A percentile compares a stretch with the other conserved stretches of the same genome.
Evolutionary conservation across 1,140 invertebrate genomes (phyloP).

Genomic region (Euura lappo): DNA sequence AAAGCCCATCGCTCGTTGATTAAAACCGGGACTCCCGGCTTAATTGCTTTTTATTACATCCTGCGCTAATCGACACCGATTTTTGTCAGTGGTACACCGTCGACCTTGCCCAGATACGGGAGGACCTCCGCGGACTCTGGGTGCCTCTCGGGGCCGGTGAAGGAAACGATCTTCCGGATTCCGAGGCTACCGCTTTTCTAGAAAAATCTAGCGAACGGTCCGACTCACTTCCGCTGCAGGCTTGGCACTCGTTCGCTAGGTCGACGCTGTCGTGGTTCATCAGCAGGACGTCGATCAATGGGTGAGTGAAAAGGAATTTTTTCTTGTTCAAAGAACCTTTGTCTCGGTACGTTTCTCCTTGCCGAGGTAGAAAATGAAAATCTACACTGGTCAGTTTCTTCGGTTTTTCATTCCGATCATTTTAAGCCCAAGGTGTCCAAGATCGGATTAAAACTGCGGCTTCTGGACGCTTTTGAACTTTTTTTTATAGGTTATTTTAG

Average conservation of each 20-base stretch:
- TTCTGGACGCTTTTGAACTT: no score
- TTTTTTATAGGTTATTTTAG: no score
- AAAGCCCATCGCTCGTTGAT: neutral
- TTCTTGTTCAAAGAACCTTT: conserved; percentile 35
- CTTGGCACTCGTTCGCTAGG: conserved; percentile 70
- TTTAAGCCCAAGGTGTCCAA: no score
- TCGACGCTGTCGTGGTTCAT: conserved; percentile 72
- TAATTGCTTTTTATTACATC: neutral
- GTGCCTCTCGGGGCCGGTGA: conserved; percentile 55
- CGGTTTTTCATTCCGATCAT: no score
- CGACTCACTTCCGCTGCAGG: conserved; percentile 69
- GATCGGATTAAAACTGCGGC: no score
- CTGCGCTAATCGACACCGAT: neutral
- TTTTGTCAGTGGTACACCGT: conserved; percentile 65
- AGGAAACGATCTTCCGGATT: conserved; percentile 59
- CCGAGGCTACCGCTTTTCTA: conserved; percentile 69
- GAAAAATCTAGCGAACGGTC: conserved; percentile 67
- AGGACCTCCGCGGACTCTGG: conserved; percentile 59
- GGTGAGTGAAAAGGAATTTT: conserved; percentile 56
- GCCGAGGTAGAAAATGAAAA: no score
- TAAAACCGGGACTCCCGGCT: neutral
- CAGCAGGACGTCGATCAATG: conserved; percentile 77
- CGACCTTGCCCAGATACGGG: conserved; percentile 51
- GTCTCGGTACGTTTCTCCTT: no score
- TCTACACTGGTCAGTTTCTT: no score